Base-by-base conservation (phyloP, 2,113 vertebrate species). In the Clupea harengus region DNA sequence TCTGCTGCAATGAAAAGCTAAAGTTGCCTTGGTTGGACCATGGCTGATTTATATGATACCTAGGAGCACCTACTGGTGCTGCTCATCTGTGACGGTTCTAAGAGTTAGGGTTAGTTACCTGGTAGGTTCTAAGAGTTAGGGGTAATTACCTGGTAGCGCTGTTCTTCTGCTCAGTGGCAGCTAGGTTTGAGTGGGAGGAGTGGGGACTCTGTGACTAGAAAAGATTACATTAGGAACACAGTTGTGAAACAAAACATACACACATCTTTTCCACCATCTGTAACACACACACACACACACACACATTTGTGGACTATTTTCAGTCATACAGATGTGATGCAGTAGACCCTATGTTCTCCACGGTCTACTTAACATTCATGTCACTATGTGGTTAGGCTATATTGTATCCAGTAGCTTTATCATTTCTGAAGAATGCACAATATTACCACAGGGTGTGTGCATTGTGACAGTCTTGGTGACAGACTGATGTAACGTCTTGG, bases 201-300 rank as follows among this genome's bases (percentile, higher is more conserved):
- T 92, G 91, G 45, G 91, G 94, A 90, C 91, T 94, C 94, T 95
- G 90, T 88, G 93, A 93, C 22, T 32, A 86, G 75, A 84, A 81
- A 90, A 8, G 82, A 18, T 13, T 44, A 82, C 64, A 81, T 72
- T 17, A 64, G 47, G 1, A 82, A 13, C 5, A 45, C 25, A 39
- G 82, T 0, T 15, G n/a, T 32, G 47, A 82, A 49, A 81, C 15
- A 7, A 10, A 25, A 45, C 10, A 45, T 22, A 57, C 46, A 72
- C 49, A 57, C 4, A 81, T 6, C 47, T 44, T 81, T 44, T 15
- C 13, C 22, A 25, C 39, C 39, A 39, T 39, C 39, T 39, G 9
- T 28, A 44, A 75, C 44, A 8, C 17, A 9, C 17, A 39, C 11
- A 8, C 49, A 47, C 44, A 15, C 13, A 13, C n/a, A 49, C 20